Base-by-base conservation (phyloP, 2,797 vertebrate species). In the Phoebastria nigripes region DNA sequence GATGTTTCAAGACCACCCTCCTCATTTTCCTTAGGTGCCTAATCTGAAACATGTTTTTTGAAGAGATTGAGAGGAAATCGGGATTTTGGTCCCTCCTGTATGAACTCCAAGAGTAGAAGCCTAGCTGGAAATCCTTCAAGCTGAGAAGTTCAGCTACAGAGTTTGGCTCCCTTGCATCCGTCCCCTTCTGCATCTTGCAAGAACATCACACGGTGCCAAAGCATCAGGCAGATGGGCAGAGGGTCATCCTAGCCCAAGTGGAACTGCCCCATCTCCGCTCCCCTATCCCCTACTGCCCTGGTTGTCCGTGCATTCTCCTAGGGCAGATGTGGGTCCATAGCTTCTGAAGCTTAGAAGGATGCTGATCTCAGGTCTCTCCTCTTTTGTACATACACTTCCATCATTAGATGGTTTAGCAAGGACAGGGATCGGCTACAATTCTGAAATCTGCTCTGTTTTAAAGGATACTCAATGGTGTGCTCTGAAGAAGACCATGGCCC, bases 281-380 rank as follows among this genome's bases (percentile, higher is more conserved):
- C 49, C 28, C 70, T 11, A 0, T 16, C 4, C 22, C 24, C 39
- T 54, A 5, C 63, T 74, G 51, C 22, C 29, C 31, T 7, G 8
- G 10, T 0, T 11, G 12, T 28, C 22, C 12, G 1, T 1, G 28
- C 15, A 12, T 71, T 52, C 61, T 82, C 59, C 66, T 24, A 49
- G 37, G 54, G 35, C 39, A 76, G 49, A 61, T 33, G 46, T 37
- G 39, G 49, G 42, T 42, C 26, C 21, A 17, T 0, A 77, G 26
- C 65, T 51, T 58, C 29, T 46, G 37, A 44, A 85, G 35, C 42
- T 85, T 16, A 39, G 33, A 31, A 74, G 59, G 1, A 6, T 26
- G 17, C 3, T 44, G 46, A 71, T 11, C 14, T 52, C 28, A 18
- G 26, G 19, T 33, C 16, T 51, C 29, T 56, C 24, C 24, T 42